Conservation (phyloP, 2,113 vertebrate species). For the Pterophyllum scalare region DNA sequence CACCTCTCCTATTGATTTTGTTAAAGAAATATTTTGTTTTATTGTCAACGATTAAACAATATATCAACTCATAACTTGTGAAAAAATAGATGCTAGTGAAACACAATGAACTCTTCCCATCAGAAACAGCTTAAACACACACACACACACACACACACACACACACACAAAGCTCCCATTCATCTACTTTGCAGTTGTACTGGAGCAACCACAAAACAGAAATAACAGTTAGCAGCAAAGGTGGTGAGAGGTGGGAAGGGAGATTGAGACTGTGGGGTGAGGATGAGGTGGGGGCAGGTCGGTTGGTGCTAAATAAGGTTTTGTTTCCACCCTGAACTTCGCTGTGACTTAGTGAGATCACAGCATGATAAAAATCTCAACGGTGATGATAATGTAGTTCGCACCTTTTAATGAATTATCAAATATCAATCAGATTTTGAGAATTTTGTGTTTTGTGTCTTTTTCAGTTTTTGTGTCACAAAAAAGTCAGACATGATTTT, state of each 20-base stretch:
- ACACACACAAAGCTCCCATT: constrained; percentile 46
- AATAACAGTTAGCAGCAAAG: constrained; percentile 66
- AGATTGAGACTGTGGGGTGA: constrained; percentile 44
- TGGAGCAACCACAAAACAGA: constrained; percentile 67
- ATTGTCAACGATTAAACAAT: neutral
- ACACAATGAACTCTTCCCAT: neutral
- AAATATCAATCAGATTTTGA: constrained; percentile 10
- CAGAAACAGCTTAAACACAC: neutral
- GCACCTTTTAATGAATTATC: neutral
- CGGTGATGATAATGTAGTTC: neutral
- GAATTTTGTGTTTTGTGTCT: neutral
- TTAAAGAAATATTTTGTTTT: constrained; percentile 23
- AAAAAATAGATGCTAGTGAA: constrained; percentile 10
- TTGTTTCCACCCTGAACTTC: constrained; percentile 65
- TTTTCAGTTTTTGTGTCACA: neutral
- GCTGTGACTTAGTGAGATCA: constrained; percentile 35
- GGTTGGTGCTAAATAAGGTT: constrained; percentile 58
- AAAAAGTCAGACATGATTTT: neutral
- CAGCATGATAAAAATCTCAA: constrained; percentile 40
- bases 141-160: neutral
- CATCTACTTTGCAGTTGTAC: constrained; percentile 68
- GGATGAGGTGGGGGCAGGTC: constrained; percentile 28
- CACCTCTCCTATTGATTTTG: neutral
- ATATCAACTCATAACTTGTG: constrained; percentile 27
- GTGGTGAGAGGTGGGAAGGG: constrained; percentile 47